A percentile compares a stretch with the other conserved stretches of the same genome.
phyloP scores from a whole-genome alignment of 92 coral and sea anemone species.

The Actinostola sp. region DNA sequence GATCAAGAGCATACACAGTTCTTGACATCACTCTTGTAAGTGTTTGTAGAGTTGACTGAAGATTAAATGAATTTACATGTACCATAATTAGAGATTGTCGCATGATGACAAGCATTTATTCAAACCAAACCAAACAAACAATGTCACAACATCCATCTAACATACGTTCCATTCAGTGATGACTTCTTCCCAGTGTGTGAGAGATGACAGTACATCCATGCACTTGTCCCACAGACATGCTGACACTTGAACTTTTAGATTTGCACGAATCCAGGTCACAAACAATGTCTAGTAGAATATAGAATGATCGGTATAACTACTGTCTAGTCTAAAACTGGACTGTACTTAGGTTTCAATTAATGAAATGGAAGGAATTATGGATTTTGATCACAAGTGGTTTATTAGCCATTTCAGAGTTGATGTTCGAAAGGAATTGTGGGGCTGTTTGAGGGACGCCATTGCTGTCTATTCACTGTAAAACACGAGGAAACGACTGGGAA shows the following conservation, averaged over 20 bases:
- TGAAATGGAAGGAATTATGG: background rate
- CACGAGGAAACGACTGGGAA: no score
- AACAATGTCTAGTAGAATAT: conserved; percentile 71
- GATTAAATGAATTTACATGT: background rate
- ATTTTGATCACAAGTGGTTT: no score
- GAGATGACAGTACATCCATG: conserved; percentile 77
- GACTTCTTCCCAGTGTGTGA: conserved; percentile 94
- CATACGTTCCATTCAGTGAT: conserved; percentile 95
- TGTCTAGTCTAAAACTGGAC: background rate
- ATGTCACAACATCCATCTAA: conserved; percentile 1
- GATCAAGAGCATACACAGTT: conserved; percentile 80
- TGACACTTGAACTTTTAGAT: conserved; percentile 83
- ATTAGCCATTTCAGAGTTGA: no score
- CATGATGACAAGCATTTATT: no score
- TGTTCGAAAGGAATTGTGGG: no score
- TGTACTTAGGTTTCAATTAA: no score
- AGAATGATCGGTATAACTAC: background rate
- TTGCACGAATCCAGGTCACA: conserved; percentile 99
- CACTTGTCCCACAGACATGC: conserved; percentile 90
- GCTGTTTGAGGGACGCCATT: no score
- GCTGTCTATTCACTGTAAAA: no score
- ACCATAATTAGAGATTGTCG: no score
- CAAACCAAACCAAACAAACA: background rate
- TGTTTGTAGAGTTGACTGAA: conserved; percentile 85
- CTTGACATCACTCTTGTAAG: conserved; percentile 91